Evolutionary conservation across 1,140 invertebrate genomes (phyloP), one percentile per base, ranked within the genome.

Genomic region (Ectropis grisescens): DNA sequence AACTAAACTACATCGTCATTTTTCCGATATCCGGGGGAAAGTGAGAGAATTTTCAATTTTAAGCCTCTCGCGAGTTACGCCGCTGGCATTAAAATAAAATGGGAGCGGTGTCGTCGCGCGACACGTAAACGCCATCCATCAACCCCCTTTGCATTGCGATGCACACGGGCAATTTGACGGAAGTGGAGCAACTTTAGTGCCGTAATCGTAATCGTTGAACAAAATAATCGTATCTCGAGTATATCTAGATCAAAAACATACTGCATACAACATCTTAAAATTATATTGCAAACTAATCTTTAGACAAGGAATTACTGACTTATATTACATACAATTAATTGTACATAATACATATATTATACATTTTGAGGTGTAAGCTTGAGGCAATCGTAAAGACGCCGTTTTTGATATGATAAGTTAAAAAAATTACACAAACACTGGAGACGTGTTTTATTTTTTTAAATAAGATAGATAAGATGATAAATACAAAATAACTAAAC

Each of bases 41-140:
- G 54, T 41, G 40, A 30, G 53, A 66, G 72, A 78, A 78, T 78
- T 78, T 78, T 78, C 72, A 74, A 78, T 78, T 78, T 78, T 66
- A 67, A 71, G 55, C 56, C 51, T 49, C 53, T 43, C 53, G 33
- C 28, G 43, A 38, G 53, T 42, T 29, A 52, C 49, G 58, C 41
- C 45, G 47, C 47, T 53, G 53, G 58, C 56, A 66, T 78, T 78
- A 72, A 68, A 78, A 74, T 74, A 78, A 74, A 74, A 69, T 66
- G 70, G 51, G 58, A 31, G 32, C 43, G 30, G 41, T 55, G 59
- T 60, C 54, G 58, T 45, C 58, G 46, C 56, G 42, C 68, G 65
- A 74, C 74, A 79, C 74, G 75, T 80, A 76, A 52, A 44, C 47
- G 49, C 61, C 56, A 80, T 80, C 71, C 67, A 76, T 80, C 74